These are phyloP conservation scores for Chelon labrosus DNA, from an alignment of 2,797 vertebrate genomes.

Conservation along the genomic window DNA sequence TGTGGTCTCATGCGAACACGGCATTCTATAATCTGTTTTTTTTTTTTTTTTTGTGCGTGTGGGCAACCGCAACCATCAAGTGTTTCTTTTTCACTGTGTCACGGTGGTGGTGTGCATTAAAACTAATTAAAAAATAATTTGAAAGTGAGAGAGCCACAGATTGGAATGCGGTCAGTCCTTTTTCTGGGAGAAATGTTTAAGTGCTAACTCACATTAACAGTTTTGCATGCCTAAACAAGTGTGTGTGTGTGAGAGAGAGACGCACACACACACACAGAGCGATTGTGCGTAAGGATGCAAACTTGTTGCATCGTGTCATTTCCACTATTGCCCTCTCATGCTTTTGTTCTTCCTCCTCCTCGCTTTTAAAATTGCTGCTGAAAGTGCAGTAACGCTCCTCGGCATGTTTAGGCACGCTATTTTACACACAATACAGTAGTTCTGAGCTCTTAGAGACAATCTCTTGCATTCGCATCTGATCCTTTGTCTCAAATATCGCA, in stretches of 20 bases:
- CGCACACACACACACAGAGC: too few species aligned
- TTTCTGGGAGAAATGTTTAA: slow-evolving; percentile 10
- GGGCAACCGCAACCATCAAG: not conserved
- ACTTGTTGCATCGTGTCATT: slow-evolving; percentile 65
- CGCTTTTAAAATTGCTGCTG: slow-evolving; percentile 2
- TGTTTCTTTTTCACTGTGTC: not conserved
- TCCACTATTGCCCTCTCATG: slow-evolving; percentile 1
- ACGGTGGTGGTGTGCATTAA: slow-evolving; percentile 3
- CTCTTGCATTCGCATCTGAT: not conserved
- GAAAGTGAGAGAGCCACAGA: not conserved
- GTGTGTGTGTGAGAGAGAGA: not conserved
- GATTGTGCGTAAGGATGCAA: not conserved
- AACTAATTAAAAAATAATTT: slow-evolving; percentile 1
- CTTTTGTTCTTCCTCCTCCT: not conserved
- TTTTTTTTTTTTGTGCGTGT: not conserved
- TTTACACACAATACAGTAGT: slow-evolving; percentile 21
- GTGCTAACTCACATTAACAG: not conserved
- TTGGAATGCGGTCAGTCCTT: slow-evolving; percentile 18
- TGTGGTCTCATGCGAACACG: slow-evolving; percentile 9
- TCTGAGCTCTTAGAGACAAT: not conserved
- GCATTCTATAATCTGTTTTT: slow-evolving; percentile 1
- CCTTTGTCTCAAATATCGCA: slow-evolving; percentile 20
- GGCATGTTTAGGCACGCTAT: slow-evolving; percentile 46
- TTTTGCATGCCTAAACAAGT: not conserved
- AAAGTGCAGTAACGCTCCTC: slow-evolving; percentile 5